Evolutionary conservation across 2,888 invertebrate genomes (phyloP), one percentile per base, ranked within the genome.

Genomic region (Tolmerus cingulatus): DNA sequence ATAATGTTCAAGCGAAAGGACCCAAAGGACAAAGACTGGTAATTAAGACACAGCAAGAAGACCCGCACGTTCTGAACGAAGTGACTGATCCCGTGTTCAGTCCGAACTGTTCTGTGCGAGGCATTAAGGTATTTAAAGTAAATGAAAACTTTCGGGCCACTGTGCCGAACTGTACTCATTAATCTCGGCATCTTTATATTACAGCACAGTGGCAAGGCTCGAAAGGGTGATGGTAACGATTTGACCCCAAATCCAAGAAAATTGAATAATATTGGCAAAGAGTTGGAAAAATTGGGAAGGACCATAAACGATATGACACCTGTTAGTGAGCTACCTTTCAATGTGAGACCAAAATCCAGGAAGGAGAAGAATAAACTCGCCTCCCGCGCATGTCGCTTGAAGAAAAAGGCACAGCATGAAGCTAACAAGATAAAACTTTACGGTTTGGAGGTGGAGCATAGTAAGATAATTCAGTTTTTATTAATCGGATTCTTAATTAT

Each of bases 371-470:
- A 99, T 92, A 99, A 99, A 93, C 94, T 99, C 87, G 99, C 99
- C 12, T 99, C 99, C 0, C 95, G 99, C 88, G 99, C 98, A 46
- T 99, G 99, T 92, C 95, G 99, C 51, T 94, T 99, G 91, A 99
- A 99, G 95, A 99, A 99, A 93, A 99, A 99, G 93, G 99, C 99
- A 5, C 99, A 99, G 91, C 99, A 99, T 92, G 99, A 99, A 93
- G 99, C 99, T 2, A 99, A 99, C 92, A 99, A 99, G 93, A 95
- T 99, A 87, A 99, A 99, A 93, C 93, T 99, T 2, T 97, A 95
- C 91, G 99, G 99, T 55, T 94, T 99, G 90, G 98, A 98, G 92
- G 95, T 95, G 90, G 99, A 99, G 93, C 99, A 99, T 92, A 97
- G 98, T 98, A 94, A 95, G 96, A 95, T 74, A 34, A 79, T 55